A percentile compares a stretch with the other conserved stretches of the same genome.
Conservation (phyloP, 2,113 vertebrate species). For the Cinclus cinclus region DNA sequence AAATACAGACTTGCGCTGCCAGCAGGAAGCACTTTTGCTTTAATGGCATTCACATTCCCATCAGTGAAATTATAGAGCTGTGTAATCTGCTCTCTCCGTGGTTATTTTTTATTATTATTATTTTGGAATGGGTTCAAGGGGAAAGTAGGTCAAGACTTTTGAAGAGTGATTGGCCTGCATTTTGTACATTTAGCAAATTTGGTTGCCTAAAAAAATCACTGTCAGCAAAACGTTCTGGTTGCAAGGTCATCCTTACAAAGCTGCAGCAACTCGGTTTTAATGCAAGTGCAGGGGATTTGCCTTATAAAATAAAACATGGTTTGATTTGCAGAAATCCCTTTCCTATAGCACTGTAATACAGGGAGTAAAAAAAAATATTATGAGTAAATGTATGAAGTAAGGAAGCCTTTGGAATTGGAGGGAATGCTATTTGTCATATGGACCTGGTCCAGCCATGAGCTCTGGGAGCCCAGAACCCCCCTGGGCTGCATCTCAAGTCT, state of each 20-base stretch:
- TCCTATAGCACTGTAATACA: background rate
- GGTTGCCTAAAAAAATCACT: conserved; percentile 42
- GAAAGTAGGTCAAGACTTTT: conserved; percentile 67
- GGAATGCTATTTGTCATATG: background rate
- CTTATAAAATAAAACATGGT: background rate
- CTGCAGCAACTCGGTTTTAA: background rate
- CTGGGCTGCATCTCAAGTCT: background rate
- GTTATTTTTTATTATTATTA: conserved; percentile 66
- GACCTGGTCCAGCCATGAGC: background rate
- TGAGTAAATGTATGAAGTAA: background rate
- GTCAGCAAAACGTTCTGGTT: conserved; percentile 54
- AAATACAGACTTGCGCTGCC: conserved; percentile 62
- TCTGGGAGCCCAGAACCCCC: background rate
- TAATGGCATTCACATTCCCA: conserved; percentile 66
- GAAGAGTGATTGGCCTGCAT: conserved; percentile 35
- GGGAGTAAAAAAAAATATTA: background rate
- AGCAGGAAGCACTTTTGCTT: conserved; percentile 62
- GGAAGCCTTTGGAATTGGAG: background rate
- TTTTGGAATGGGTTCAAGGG: conserved; percentile 58
- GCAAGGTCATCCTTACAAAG: background rate
- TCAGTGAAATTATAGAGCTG: conserved; percentile 59
- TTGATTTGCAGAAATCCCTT: background rate
- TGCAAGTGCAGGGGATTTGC: background rate
- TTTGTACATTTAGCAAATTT: conserved; percentile 63
- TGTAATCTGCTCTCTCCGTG: conserved; percentile 56